Conservation (phyloP, 2,797 vertebrate species). For the Sparidentex hasta region DNA sequence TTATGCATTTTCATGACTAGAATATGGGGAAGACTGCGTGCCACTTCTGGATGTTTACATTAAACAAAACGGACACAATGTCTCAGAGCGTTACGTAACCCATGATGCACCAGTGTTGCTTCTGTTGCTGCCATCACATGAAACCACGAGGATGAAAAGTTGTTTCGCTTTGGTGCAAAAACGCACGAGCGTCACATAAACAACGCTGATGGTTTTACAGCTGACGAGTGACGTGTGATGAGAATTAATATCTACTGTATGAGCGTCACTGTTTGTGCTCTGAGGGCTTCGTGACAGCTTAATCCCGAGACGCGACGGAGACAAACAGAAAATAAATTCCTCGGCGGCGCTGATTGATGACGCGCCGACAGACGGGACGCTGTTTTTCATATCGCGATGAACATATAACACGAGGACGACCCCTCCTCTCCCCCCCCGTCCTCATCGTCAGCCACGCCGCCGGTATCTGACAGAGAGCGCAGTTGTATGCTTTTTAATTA, state of each 20-base stretch:
- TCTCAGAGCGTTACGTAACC: conserved; percentile 45
- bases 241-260: conserved; percentile 57
- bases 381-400: conserved; percentile 54
- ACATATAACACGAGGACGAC: conserved; percentile 62
- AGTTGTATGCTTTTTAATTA: conserved; percentile 84
- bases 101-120: background rate
- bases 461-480: conserved; percentile 68
- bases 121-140: conserved; percentile 15
- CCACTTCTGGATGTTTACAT: conserved; percentile 63
- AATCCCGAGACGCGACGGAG: conserved; percentile 49
- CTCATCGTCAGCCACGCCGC: conserved; percentile 44
- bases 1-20: conserved; percentile 74
- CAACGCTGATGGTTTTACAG: conserved; percentile 45
- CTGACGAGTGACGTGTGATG: conserved; percentile 60
- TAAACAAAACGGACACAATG: conserved; percentile 59
- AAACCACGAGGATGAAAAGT: background rate
- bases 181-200: conserved; percentile 30
- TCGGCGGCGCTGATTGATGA: conserved; percentile 69
- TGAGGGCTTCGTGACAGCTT: conserved; percentile 58
- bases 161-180: background rate
- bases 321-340: conserved; percentile 62
- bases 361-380: conserved; percentile 46
- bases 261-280: conserved; percentile 54
- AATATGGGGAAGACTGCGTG: conserved; percentile 43
- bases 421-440: conserved; percentile 12